phyloP scores from a whole-genome alignment of 2,888 invertebrate species.

The Melieria picta region DNA sequence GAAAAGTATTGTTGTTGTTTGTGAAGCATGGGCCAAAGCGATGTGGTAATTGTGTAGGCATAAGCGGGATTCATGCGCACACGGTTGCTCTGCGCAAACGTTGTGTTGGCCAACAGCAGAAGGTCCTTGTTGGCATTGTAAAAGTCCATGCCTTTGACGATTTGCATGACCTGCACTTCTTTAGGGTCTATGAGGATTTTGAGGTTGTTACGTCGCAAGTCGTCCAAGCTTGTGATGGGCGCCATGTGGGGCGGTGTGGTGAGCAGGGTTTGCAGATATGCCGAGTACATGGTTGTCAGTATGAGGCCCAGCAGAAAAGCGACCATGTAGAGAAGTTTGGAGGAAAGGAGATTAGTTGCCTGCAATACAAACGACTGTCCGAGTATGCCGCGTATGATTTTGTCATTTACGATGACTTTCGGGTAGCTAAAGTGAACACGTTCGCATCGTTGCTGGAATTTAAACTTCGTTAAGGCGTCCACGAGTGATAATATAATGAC shows the following conservation, averaged over 20 bases:
- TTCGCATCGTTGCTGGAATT: neutral
- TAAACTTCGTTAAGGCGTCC: neutral
- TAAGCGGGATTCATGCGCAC: constrained; percentile 9
- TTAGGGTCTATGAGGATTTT: too few relatives aligned
- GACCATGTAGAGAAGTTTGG: constrained; percentile 38
- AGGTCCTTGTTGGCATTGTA: too few relatives aligned
- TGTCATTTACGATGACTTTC: constrained; percentile 37
- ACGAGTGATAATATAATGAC: constrained; percentile 14
- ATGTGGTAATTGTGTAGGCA: constrained; percentile 20
- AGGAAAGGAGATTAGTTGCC: constrained; percentile 7
- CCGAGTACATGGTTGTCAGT: constrained; percentile 46
- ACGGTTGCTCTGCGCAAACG: neutral
- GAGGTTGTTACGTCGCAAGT: too few relatives aligned
- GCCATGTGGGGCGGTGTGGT: constrained; percentile 44
- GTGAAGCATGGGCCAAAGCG: constrained; percentile 10
- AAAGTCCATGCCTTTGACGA: too few relatives aligned
- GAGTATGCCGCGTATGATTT: constrained; percentile 49
- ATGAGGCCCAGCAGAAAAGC: constrained; percentile 46
- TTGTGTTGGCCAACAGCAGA: too few relatives aligned
- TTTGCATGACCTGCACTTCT: too few relatives aligned
- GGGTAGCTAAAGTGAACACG: constrained; percentile 1
- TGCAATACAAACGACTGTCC: constrained; percentile 48
- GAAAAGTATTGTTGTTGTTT: constrained; percentile 14
- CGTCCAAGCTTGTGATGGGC: too few relatives aligned
- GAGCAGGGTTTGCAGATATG: constrained; percentile 47